These are phyloP conservation scores for Scaptomyza cyrtandrae DNA, from an alignment of 2,888 invertebrate species.

Conservation along the genomic window DNA sequence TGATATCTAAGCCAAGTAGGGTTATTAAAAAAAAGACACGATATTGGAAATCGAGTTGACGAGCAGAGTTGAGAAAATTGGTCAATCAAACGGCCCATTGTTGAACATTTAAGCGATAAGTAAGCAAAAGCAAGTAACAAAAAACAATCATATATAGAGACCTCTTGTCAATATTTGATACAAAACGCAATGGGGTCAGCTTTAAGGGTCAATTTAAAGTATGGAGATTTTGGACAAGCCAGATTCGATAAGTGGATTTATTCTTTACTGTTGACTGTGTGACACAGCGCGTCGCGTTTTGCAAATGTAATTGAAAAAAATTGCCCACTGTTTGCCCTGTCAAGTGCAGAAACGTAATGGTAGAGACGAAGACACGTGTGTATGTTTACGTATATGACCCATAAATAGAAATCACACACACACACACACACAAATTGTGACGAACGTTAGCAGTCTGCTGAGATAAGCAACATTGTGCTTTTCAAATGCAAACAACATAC, in stretches of 20 bases:
- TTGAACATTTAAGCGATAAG: slow-evolving; percentile 55
- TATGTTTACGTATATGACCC: slow-evolving; percentile 28
- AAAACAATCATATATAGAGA: slow-evolving; percentile 17
- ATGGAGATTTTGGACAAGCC: slow-evolving; percentile 54
- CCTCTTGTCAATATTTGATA: slow-evolving; percentile 53
- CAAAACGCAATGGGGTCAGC: too few relatives aligned
- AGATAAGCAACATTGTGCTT: slow-evolving; percentile 55
- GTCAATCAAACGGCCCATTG: slow-evolving; percentile 75
- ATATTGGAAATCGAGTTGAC: slow-evolving; percentile 56
- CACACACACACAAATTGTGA: background rate
- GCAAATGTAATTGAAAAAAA: slow-evolving; percentile 69
- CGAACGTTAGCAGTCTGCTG: slow-evolving; percentile 23
- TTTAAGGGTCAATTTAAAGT: slow-evolving; percentile 24
- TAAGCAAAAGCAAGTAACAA: slow-evolving; percentile 23
- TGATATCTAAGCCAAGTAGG: slow-evolving; percentile 1
- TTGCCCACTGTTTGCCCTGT: slow-evolving; percentile 62
- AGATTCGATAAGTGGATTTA: slow-evolving; percentile 8
- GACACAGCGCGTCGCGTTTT: slow-evolving; percentile 33
- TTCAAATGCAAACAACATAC: slow-evolving; percentile 23
- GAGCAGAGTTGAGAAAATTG: slow-evolving; percentile 60
- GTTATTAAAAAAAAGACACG: slow-evolving; percentile 20
- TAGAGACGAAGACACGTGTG: slow-evolving; percentile 26
- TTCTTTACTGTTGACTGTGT: slow-evolving; percentile 43
- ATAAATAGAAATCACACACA: slow-evolving; percentile 34
- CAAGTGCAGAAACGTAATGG: slow-evolving; percentile 60